A percentile compares a stretch with the other conserved stretches of the same genome.
These are phyloP conservation scores for Neomorphus geoffroyi DNA, from an alignment of 2,797 vertebrate genomes.

Conservation along the genomic window DNA sequence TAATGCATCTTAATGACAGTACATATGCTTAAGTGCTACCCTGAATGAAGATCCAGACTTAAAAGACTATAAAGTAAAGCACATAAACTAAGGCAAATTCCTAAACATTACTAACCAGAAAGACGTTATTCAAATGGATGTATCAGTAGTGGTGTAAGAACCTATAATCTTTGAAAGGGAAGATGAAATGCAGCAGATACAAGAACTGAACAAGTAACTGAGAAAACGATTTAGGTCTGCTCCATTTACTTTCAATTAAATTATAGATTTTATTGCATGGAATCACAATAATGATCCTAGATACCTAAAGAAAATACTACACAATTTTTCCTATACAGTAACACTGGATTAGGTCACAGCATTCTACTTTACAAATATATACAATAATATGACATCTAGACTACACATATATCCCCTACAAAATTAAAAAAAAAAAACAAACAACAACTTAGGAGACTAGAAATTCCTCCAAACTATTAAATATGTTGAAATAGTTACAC, in stretches of 20 bases:
- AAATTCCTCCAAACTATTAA: neutral
- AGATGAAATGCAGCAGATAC: neutral
- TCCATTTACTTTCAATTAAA: neutral
- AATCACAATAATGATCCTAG: neutral
- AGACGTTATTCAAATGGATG: neutral
- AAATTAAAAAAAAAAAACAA: neutral
- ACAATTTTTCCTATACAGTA: neutral
- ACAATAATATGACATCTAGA: neutral
- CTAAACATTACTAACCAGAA: neutral
- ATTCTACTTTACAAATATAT: neutral
- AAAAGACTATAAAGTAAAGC: neutral
- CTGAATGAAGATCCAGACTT: neutral
- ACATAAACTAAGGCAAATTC: neutral
- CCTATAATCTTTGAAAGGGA: neutral
- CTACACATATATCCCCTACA: fast-evolving
- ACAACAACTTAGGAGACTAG: neutral
- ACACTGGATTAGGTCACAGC: neutral
- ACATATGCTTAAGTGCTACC: neutral
- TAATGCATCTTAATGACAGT: neutral
- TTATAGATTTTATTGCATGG: neutral
- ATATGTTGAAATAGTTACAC: neutral
- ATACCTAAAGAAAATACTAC: neutral
- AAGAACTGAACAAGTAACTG: neutral
- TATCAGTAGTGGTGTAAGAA: neutral
- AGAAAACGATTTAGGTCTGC: neutral